phyloP scores from a whole-genome alignment of 2,888 invertebrate genomes.

The Dryococelus australis region DNA sequence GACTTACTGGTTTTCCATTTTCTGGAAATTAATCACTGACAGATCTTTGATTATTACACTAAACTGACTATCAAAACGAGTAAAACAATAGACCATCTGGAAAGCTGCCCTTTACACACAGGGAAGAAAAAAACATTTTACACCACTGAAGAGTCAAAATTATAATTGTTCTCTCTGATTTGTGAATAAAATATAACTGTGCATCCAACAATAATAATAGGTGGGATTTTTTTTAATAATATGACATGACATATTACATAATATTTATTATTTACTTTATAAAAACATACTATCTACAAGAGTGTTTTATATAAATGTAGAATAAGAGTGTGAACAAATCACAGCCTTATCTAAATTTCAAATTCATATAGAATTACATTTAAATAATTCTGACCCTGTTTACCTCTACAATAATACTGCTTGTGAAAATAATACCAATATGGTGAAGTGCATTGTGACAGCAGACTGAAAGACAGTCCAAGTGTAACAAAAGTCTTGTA shows the following conservation, averaged over 20 bases:
- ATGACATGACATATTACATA: neutral
- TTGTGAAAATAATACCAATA: conserved; percentile 25
- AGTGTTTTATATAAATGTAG: conserved; percentile 12
- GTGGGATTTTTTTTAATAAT: neutral
- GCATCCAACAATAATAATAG: neutral
- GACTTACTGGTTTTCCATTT: neutral
- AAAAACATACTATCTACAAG: neutral
- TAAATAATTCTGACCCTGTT: conserved; percentile 27
- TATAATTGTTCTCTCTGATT: neutral
- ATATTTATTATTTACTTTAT: neutral
- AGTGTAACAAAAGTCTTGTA: neutral
- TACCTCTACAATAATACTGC: conserved; percentile 21
- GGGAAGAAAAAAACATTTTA: neutral
- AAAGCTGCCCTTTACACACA: neutral
- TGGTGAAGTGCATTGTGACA: neutral
- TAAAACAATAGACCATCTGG: neutral
- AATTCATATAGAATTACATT: neutral
- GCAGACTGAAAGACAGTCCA: neutral
- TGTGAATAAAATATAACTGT: neutral
- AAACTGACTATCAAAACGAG: neutral
- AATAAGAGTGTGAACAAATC: neutral
- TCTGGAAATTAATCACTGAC: neutral
- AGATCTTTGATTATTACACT: neutral
- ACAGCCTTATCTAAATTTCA: conserved; percentile 8
- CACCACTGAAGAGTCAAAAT: neutral